Base-by-base conservation (phyloP, 2,113 vertebrate species). In the Pollachius pollachius region DNA sequence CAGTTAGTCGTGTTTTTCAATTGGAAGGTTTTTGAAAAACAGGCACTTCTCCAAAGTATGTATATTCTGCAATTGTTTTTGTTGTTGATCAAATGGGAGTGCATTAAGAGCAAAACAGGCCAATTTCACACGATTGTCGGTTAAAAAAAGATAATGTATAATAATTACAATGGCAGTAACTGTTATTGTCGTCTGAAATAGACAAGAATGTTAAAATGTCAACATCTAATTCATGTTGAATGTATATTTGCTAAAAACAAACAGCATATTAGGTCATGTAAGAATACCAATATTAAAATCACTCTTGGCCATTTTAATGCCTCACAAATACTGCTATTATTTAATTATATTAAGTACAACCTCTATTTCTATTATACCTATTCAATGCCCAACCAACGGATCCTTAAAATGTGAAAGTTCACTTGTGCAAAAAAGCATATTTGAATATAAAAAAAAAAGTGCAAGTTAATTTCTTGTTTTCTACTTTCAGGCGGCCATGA, bases 361-460 rank as follows among this genome's bases (percentile, higher is more conserved):
- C 30, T 34, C 30, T 74, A 17, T 73, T 41, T 11, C 52, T 64
- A 23, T 37, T 84, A 65, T 21, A 71, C 69, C 27, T 76, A 15
- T 67, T 68, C n/a, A 68, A 80, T 74, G 73, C 58, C 73, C 80
- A 62, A 83, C 82, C 87, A 81, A 34, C 65, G 73, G 82, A 78
- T 75, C 64, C 83, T 87, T 85, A 65, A 58, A 89, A 89, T 87
- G 74, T 85, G 52, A 79, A 89, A 64, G 71, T 88, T 67, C 73
- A 87, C 69, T 69, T 66, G 89, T 89, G 89, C 83, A 89, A 90
- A 86, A 89, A 88, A 87, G 85, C 85, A 77, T 83, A 78, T 81
- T 83, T 87, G 83, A 67, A 78, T 81, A 77, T 87, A 76, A 85
- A 67, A 79, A 75, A 81, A 79, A 82, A 81, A 77, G 81, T 89